phyloP scores from a whole-genome alignment of 2,888 invertebrate genomes.

The Tiphia femorata region DNA sequence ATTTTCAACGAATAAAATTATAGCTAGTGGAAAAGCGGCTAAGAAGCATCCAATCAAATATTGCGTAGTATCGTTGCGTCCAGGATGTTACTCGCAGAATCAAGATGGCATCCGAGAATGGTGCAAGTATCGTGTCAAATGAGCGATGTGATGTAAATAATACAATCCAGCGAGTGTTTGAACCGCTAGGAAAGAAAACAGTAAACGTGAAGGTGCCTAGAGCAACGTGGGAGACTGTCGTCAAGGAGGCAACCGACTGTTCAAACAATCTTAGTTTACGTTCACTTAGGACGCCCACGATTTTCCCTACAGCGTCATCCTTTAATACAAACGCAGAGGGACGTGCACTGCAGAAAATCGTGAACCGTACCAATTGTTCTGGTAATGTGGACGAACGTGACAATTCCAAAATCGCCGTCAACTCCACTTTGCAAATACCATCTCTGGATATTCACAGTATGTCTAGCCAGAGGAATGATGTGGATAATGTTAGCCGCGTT shows the following conservation, averaged over 20 bases:
- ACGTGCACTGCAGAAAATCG: constrained; percentile 29
- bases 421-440: constrained; percentile 28
- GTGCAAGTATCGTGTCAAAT: constrained; percentile 66
- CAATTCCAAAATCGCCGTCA: constrained; percentile 32
- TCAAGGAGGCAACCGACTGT: constrained; percentile 26
- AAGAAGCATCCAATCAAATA: constrained; percentile 41
- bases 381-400: constrained; percentile 37
- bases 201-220: constrained; percentile 28
- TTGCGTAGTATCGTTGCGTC: constrained; percentile 48
- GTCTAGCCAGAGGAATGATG: constrained; percentile 49
- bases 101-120: constrained; percentile 70
- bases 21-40: constrained; percentile 38
- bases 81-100: constrained; percentile 53
- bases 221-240: constrained; percentile 30
- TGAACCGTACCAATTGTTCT: constrained; percentile 27
- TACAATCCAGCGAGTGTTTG: constrained; percentile 33
- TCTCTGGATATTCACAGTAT: constrained; percentile 40
- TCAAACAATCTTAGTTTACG: constrained; percentile 21
- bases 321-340: constrained; percentile 40
- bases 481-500: constrained; percentile 43
- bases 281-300: constrained; percentile 58
- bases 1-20: constrained; percentile 35
- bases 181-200: constrained; percentile 27
- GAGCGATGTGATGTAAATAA: constrained; percentile 67
- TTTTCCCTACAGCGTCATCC: constrained; percentile 56